phyloP scores from a whole-genome alignment of 2,797 vertebrate species.

The Schizopygopsis malacanthus region DNA sequence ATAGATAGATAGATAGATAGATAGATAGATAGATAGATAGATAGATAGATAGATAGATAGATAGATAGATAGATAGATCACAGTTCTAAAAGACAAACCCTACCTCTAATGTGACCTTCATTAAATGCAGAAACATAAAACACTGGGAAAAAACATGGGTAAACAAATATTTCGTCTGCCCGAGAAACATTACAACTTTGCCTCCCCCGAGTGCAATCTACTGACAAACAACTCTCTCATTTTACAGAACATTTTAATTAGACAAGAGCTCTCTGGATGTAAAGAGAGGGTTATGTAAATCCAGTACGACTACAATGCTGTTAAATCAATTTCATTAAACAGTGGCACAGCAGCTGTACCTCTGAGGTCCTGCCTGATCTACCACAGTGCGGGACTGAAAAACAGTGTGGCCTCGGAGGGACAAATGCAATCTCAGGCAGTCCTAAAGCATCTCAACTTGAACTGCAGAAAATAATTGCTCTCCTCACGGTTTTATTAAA shows the following conservation, averaged over 20 bases:
- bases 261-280: slow-evolving; percentile 38
- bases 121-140: background rate
- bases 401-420: slow-evolving; percentile 23
- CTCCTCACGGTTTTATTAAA: background rate
- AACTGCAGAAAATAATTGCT: slow-evolving; percentile 9
- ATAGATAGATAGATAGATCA: too few species aligned
- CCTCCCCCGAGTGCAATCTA: slow-evolving; percentile 32
- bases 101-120: background rate
- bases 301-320: slow-evolving; percentile 43
- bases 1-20: too few species aligned
- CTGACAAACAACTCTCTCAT: slow-evolving; percentile 56
- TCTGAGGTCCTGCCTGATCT: slow-evolving; percentile 28
- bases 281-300: slow-evolving; percentile 53
- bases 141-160: background rate
- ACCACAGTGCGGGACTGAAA: slow-evolving; percentile 8
- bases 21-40: too few species aligned
- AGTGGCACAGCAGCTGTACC: slow-evolving; percentile 38
- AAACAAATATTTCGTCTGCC: slow-evolving; percentile 22
- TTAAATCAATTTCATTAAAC: slow-evolving; percentile 60
- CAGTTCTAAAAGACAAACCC: background rate
- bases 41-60: too few species aligned
- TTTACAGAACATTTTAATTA: slow-evolving; percentile 63
- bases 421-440: slow-evolving; percentile 15
- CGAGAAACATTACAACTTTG: slow-evolving; percentile 26
- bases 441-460: background rate